Evolutionary conservation across 2,113 vertebrate species (phyloP).

Genomic region (Percopsis transmontana): DNA sequence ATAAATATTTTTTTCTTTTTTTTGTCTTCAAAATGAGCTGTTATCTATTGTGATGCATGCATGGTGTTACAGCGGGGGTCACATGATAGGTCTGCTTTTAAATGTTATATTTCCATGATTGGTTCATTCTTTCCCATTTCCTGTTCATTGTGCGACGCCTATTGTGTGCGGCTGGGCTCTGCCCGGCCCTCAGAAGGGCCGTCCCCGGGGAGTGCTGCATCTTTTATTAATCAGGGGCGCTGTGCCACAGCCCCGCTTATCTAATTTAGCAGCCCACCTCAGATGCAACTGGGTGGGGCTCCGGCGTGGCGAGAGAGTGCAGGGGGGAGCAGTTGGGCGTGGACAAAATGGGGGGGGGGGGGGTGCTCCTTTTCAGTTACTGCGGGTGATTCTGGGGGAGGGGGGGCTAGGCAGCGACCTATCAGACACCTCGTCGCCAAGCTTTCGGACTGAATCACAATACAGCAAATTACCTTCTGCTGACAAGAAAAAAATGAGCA

Average conservation of each 20-base stretch:
- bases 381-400: constrained; percentile 42
- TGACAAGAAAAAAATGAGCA: constrained; percentile 83
- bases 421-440: constrained; percentile 78
- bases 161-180: constrained; percentile 73
- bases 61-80: constrained; percentile 53
- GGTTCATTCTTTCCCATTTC: constrained; percentile 76
- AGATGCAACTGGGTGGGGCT: constrained; percentile 70
- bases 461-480: constrained; percentile 84
- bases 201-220: constrained; percentile 79
- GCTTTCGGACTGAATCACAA: constrained; percentile 83
- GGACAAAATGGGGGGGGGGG: constrained; percentile 56
- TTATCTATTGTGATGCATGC: constrained; percentile 67
- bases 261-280: constrained; percentile 82
- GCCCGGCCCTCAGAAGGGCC: constrained; percentile 70
- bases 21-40: constrained; percentile 46
- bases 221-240: constrained; percentile 85
- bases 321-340: constrained; percentile 59
- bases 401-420: constrained; percentile 54
- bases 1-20: constrained; percentile 51
- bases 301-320: constrained; percentile 52
- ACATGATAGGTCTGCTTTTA: constrained; percentile 63
- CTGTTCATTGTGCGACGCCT: constrained; percentile 77
- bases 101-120: constrained; percentile 82
- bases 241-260: constrained; percentile 80
- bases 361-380: constrained; percentile 54